These are phyloP conservation scores for Promerops cafer DNA, from an alignment of 2,113 vertebrate species.

Conservation along the genomic window DNA sequence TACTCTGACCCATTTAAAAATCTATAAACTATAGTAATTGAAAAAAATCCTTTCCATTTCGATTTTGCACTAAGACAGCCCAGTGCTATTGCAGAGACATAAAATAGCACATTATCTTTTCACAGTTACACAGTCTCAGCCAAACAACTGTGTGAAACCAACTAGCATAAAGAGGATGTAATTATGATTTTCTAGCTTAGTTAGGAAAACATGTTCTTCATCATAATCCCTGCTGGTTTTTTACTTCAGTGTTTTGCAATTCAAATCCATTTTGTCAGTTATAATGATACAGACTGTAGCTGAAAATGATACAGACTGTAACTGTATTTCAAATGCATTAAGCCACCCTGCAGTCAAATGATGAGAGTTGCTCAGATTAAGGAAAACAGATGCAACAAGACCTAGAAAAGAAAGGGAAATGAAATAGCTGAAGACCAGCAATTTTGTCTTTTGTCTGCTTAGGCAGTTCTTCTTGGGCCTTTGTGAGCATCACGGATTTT, in stretches of 20 bases:
- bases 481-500: not conserved
- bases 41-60: not conserved
- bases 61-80: not conserved
- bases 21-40: not conserved
- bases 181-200: not conserved
- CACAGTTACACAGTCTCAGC: not conserved
- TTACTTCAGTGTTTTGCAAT: not conserved
- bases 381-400: not conserved
- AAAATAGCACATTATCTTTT: not conserved
- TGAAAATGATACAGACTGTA: not conserved
- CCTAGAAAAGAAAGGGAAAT: not conserved
- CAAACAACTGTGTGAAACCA: not conserved
- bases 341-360: not conserved
- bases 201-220: not conserved
- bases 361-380: not conserved
- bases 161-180: not conserved
- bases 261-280: conserved; percentile 20
- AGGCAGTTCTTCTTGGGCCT: not conserved
- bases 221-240: not conserved
- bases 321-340: conserved; percentile 19
- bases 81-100: not conserved
- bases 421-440: not conserved
- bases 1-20: not conserved
- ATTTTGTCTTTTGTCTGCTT: not conserved
- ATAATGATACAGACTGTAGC: not conserved